Evolutionary conservation across 2,797 vertebrate genomes (phyloP).

Genomic region (Hemitrygon akajei): DNA sequence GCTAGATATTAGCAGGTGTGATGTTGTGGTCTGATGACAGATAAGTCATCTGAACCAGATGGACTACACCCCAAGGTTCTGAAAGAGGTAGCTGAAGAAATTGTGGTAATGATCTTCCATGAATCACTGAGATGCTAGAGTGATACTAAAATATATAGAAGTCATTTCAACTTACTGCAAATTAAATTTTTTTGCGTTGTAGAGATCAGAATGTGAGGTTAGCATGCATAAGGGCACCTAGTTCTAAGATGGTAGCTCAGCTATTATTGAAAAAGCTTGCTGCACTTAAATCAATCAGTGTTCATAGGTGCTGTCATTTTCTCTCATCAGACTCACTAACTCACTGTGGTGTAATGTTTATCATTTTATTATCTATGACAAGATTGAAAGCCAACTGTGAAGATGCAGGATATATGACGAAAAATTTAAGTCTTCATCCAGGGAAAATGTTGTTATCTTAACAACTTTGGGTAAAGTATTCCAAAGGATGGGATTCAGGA

Average conservation of each 20-base stretch:
- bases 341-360: not conserved
- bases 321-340: constrained; percentile 19
- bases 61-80: no score
- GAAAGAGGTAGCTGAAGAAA: no score
- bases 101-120: no score
- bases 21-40: no score
- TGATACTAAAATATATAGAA: no score
- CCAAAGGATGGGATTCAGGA: not conserved
- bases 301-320: constrained; percentile 10
- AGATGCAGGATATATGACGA: not conserved
- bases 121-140: no score
- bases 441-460: not conserved
- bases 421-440: not conserved
- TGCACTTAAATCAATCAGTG: not conserved
- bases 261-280: not conserved
- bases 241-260: not conserved
- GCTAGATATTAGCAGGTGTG: no score
- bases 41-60: no score
- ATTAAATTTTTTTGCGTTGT: not conserved
- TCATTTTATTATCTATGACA: constrained; percentile 21
- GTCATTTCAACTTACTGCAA: not conserved
- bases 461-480: not conserved
- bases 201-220: not conserved
- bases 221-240: not conserved
- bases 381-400: not conserved